Conservation (phyloP, 2,113 vertebrate genomes). For the Halcyon malimbica region DNA sequence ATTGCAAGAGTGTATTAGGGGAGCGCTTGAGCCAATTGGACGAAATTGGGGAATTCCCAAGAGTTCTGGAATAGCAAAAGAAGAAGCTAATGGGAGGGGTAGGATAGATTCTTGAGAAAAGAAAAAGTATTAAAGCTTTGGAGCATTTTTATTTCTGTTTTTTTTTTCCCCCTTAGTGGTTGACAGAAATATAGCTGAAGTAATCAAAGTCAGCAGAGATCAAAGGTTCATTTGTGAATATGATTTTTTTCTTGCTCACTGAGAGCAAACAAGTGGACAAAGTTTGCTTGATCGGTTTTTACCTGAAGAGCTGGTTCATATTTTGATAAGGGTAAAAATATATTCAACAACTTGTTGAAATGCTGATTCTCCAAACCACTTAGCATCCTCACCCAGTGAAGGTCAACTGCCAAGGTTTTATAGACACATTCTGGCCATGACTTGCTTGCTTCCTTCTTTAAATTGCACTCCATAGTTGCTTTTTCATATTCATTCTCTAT, state of each 20-base stretch:
- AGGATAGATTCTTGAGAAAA: not conserved
- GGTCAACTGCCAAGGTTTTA: constrained; percentile 67
- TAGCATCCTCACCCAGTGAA: constrained; percentile 44
- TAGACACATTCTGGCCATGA: not conserved
- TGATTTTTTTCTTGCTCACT: constrained; percentile 15
- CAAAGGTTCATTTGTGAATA: constrained; percentile 31
- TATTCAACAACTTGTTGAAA: constrained; percentile 28
- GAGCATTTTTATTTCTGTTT: constrained; percentile 33
- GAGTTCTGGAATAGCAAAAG: constrained; percentile 25
- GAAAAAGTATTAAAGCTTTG: constrained; percentile 8
- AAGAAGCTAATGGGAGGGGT: not conserved
- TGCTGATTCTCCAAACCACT: constrained; percentile 51
- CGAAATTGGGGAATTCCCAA: constrained; percentile 27
- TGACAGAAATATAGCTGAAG: constrained; percentile 8
- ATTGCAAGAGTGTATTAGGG: constrained; percentile 65
- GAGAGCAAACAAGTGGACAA: constrained; percentile 43
- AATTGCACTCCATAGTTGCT: not conserved
- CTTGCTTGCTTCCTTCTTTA: constrained; percentile 32
- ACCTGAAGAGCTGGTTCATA: constrained; percentile 31
- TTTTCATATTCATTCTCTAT: constrained; percentile 13
- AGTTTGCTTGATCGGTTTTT: constrained; percentile 26
- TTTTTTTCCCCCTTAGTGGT: not conserved
- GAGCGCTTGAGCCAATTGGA: constrained; percentile 61
- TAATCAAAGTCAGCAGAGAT: constrained; percentile 28
- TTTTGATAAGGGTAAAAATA: constrained; percentile 33